Base-by-base conservation (phyloP, 2,888 invertebrate genomes). In the Morpho helenor region DNA sequence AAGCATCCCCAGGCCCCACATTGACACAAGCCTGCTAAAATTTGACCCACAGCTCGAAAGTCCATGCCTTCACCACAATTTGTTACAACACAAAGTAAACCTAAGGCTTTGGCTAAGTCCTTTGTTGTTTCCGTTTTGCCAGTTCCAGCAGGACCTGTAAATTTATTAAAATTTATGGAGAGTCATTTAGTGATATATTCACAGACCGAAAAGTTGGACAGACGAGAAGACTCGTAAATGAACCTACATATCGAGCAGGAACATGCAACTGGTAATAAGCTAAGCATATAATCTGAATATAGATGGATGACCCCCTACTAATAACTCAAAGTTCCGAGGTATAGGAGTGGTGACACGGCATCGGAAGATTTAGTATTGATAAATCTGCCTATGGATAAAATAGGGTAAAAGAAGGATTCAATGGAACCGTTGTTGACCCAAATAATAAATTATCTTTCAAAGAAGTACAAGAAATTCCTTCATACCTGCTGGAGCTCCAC, bases 1-100 rank as follows among this genome's bases (percentile, higher is more conserved):
- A 98, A 98, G 79, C 98, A 98, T 2, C 98, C 98, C 98, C 98
- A 98, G 3, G 97, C 97, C 0, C 98, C 98, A 76, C 96, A 96
- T 77, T 96, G 96, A 56, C 95, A 95, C 53, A 97, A 85, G 1
- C 96, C 94, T 0, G 95, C 94, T 6, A 97, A 84, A 65, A 95
- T 96, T 72, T 89, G 89, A 0, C 87, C 88, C 2, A 88, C 88
- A 0, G 97, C 96, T 67, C 95, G 93, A 77, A 94, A 96, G 86
- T 97, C 97, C 97, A 97, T 97, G 16, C 97, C 97, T 82, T 98
- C 97, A 0, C 97, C 97, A 75, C 98, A 98, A 84, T 98, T 96
- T 0, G 97, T 98, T 2, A 96, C 96, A 43, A 97, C 92, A 72
- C 96, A 97, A 0, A 96, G 86, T 0, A 96, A 84, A 0, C 96